Evolutionary conservation across 1,140 invertebrate species (phyloP), one percentile per base, ranked within the genome.

Genomic region (Papilio polyxenes): DNA sequence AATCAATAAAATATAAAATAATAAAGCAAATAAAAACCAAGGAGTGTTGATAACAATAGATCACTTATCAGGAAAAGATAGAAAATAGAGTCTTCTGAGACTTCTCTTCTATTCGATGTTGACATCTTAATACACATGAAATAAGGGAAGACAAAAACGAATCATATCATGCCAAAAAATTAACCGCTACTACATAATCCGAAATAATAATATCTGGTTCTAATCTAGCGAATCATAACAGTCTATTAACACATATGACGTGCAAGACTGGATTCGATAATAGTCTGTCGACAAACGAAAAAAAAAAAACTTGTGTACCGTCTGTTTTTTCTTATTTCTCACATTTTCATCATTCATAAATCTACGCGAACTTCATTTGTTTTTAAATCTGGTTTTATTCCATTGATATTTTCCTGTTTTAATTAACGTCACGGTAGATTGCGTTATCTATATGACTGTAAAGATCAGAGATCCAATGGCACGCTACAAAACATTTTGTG

Each of bases 261-360:
- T 69, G 78, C 62, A 40, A 77, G 56, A 48, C 78, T 79, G 40
- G 78, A 65, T 20, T 65, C n/a, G 44, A 65, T 80, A 80, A 65
- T 69, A 69, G 48, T 77, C 75, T 51, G 56, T 48, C 56, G 31
- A 72, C 65, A 37, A 31, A 72, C 65, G 6, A 13, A 15, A 17
- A 31, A 72, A 69, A 80, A 78, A 77, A 80, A 69, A 80, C 8
- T 44, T 49, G n/a, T 79, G n/a, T 49, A 76, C 51, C 37, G 76
- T 40, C 65, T 37, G 40, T 62, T 69, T 80, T 53, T 53, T 69
- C 37, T 53, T 79, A 31, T 59, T 56, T 53, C 31, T 59, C 13
- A 15, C 44, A 48, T 48, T 15, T 69, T 11, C 78, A 65, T 65
- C 78, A 80, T 80, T 80, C 78, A 80, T 80, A 80, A 80, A 80